phyloP scores from a whole-genome alignment of 2,113 vertebrate genomes.

The Perca flavescens region DNA sequence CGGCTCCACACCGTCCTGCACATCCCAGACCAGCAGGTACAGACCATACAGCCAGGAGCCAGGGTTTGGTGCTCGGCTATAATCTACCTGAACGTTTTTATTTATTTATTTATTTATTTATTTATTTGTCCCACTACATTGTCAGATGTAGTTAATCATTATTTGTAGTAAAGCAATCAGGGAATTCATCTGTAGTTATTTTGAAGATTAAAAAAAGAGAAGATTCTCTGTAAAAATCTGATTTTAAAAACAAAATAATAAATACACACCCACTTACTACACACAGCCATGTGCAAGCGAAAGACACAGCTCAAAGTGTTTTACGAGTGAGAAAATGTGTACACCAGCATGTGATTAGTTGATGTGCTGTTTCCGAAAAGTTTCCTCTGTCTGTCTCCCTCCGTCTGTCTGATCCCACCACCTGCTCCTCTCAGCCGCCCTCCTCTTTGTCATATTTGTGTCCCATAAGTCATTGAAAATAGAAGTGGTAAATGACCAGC shows the following conservation, averaged over 20 bases:
- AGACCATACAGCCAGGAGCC: background rate
- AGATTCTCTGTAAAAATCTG: background rate
- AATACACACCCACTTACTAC: conserved; percentile 2
- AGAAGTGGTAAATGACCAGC: conserved; percentile 71
- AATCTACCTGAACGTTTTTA: background rate
- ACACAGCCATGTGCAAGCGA: conserved; percentile 3
- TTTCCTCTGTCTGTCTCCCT: conserved; percentile 18
- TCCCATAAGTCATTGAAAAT: conserved; percentile 69
- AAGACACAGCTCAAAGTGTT: conserved; percentile 32
- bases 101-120: too few species aligned
- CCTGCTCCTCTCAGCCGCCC: conserved; percentile 57
- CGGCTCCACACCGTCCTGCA: conserved; percentile 88
- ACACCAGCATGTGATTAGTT: background rate
- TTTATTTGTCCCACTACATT: background rate
- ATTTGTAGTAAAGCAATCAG: background rate
- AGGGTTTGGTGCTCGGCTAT: background rate
- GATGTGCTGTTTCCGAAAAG: background rate
- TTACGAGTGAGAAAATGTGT: conserved; percentile 34
- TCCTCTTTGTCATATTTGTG: conserved; percentile 59
- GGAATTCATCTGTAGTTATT: background rate
- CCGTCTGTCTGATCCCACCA: conserved; percentile 47
- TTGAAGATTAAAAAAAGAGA: background rate
- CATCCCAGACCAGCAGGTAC: conserved; percentile 88
- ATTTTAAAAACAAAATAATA: conserved; percentile 9
- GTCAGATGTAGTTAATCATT: background rate